Evolutionary conservation across 2,888 invertebrate species (phyloP).

Genomic region (Lamproptera curius): DNA sequence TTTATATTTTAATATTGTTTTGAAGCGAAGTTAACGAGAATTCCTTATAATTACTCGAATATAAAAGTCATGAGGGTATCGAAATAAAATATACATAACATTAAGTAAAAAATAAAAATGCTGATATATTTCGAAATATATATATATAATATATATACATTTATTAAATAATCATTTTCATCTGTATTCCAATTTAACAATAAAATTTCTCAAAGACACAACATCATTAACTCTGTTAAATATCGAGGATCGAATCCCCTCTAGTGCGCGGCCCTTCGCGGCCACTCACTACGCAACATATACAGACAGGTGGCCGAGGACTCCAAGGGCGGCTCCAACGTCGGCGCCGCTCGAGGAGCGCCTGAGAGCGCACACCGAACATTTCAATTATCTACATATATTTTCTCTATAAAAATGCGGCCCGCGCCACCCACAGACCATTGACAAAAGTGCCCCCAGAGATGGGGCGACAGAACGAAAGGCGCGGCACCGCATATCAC

Average conservation of each 20-base stretch:
- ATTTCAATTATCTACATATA: conserved; percentile 17
- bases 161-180: conserved; percentile 76
- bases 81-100: background rate
- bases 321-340: background rate
- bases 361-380: conserved; percentile 4
- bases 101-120: conserved; percentile 37
- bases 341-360: background rate
- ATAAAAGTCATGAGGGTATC: background rate
- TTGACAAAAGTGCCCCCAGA: background rate
- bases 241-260: conserved; percentile 61
- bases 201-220: conserved; percentile 78
- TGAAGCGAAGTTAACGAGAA: background rate
- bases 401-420: conserved; percentile 18
- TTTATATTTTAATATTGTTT: too few species aligned
- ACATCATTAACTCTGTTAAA: conserved; percentile 70
- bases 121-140: conserved; percentile 73
- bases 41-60: background rate
- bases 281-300: conserved; percentile 14
- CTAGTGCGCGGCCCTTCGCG: conserved; percentile 29
- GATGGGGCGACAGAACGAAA: background rate
- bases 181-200: conserved; percentile 78
- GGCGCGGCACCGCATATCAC: conserved; percentile 8
- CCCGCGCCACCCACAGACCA: background rate
- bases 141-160: conserved; percentile 71
- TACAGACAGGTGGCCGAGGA: conserved; percentile 2